phyloP scores from a whole-genome alignment of 2,797 vertebrate species.

The Melanotaenia nigrans region DNA sequence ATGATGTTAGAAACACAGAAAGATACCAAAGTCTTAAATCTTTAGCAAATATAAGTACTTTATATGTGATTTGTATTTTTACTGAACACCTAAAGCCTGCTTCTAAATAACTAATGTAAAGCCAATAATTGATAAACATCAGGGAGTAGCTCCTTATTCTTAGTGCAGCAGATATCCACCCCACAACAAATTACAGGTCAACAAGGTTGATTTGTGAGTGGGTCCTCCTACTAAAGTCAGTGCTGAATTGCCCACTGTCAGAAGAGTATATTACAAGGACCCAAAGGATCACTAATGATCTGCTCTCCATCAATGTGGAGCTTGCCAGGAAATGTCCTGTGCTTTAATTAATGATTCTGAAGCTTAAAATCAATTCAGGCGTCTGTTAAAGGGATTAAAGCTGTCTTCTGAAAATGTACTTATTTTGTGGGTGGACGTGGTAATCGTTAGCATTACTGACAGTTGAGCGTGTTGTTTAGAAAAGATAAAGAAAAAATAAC shows the following conservation, averaged over 20 bases:
- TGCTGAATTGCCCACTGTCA: slow-evolving; percentile 69
- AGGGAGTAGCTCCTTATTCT: slow-evolving; percentile 58
- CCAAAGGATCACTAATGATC: slow-evolving; percentile 81
- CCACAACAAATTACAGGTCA: slow-evolving; percentile 78
- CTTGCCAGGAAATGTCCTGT: slow-evolving; percentile 77
- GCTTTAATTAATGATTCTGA: slow-evolving; percentile 80
- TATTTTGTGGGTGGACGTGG: slow-evolving; percentile 69
- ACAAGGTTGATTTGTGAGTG: slow-evolving; percentile 76
- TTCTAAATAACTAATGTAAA: slow-evolving; percentile 46
- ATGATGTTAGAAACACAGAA: slow-evolving; percentile 1
- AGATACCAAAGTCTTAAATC: not conserved
- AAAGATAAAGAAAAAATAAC: slow-evolving; percentile 61
- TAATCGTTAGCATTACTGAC: slow-evolving; percentile 82
- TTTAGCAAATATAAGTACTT: not conserved
- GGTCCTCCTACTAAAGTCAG: slow-evolving; percentile 70
- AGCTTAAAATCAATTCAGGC: slow-evolving; percentile 77
- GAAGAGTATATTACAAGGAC: slow-evolving; percentile 80
- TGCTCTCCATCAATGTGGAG: slow-evolving; percentile 77
- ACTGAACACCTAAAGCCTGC: not conserved
- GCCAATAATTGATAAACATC: slow-evolving; percentile 40
- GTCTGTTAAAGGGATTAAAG: slow-evolving; percentile 80
- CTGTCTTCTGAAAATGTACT: slow-evolving; percentile 73
- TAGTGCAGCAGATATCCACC: slow-evolving; percentile 65
- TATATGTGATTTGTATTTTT: slow-evolving; percentile 1
- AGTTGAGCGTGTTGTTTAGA: slow-evolving; percentile 65